phyloP scores from a whole-genome alignment of 2,113 vertebrate species.

The Equus quagga region DNA sequence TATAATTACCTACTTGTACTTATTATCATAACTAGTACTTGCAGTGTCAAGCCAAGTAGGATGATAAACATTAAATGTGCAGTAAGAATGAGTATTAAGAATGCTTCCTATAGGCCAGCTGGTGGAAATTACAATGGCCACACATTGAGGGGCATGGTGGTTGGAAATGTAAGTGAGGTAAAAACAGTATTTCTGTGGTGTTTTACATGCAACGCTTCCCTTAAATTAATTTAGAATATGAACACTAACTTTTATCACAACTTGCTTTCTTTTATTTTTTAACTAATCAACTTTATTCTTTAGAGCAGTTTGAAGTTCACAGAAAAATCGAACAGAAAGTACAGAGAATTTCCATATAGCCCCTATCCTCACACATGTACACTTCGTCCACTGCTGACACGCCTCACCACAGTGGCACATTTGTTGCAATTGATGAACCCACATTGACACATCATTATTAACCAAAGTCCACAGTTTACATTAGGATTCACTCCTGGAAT shows the following conservation, averaged over 20 bases:
- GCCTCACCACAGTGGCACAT: background rate
- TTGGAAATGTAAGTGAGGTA: background rate
- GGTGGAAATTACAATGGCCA: background rate
- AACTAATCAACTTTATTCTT: background rate
- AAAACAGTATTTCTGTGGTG: background rate
- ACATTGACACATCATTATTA: background rate
- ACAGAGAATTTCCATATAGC: background rate
- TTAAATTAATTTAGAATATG: background rate
- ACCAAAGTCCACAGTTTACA: background rate
- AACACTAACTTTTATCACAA: background rate
- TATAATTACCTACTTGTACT: background rate
- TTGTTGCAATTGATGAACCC: background rate
- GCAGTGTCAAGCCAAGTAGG: background rate
- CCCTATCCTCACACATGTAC: background rate
- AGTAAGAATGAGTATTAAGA: background rate
- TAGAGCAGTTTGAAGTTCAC: background rate
- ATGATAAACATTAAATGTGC: background rate
- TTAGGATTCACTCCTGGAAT: background rate
- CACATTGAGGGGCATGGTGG: background rate
- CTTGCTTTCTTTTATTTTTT: background rate
- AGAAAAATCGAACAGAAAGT: background rate
- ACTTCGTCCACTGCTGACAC: background rate
- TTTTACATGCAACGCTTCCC: background rate
- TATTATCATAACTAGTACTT: background rate
- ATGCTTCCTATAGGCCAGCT: background rate